Evolutionary conservation across 2,797 vertebrate genomes (phyloP).

Genomic region (Siniperca obscura): DNA sequence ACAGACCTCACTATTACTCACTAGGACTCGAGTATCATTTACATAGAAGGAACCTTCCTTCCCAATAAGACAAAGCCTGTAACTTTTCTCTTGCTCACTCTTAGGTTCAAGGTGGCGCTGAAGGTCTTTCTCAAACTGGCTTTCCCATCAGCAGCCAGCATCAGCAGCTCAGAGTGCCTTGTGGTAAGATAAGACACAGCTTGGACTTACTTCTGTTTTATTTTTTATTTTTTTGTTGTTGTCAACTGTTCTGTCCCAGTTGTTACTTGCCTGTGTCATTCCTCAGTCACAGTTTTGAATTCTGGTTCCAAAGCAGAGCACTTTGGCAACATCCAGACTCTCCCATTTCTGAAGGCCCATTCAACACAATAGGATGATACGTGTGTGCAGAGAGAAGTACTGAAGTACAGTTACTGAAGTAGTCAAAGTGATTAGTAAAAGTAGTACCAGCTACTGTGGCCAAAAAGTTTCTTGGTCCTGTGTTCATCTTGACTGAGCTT

Average conservation of each 20-base stretch:
- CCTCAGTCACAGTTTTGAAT: neutral
- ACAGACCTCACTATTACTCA: constrained; percentile 11
- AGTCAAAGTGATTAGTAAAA: neutral
- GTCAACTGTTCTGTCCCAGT: neutral
- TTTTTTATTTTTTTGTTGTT: neutral
- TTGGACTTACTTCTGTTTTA: neutral
- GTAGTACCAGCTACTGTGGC: no score
- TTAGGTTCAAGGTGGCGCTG: constrained; percentile 58
- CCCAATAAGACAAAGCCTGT: neutral
- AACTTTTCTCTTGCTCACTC: neutral
- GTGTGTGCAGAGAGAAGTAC: neutral
- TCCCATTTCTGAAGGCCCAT: neutral
- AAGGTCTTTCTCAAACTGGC: constrained; percentile 23
- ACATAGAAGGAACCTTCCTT: neutral
- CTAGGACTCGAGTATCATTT: neutral
- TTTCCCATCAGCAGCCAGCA: constrained; percentile 45
- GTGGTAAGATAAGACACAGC: constrained; percentile 48
- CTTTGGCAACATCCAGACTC: neutral
- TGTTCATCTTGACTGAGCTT: no score
- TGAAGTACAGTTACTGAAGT: neutral
- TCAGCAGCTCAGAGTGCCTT: constrained; percentile 45
- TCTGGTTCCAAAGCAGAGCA: no score
- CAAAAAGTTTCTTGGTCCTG: neutral
- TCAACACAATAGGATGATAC: neutral
- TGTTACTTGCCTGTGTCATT: neutral